phyloP scores from a whole-genome alignment of 2,888 invertebrate species.

The Dexiosoma caninum region DNA sequence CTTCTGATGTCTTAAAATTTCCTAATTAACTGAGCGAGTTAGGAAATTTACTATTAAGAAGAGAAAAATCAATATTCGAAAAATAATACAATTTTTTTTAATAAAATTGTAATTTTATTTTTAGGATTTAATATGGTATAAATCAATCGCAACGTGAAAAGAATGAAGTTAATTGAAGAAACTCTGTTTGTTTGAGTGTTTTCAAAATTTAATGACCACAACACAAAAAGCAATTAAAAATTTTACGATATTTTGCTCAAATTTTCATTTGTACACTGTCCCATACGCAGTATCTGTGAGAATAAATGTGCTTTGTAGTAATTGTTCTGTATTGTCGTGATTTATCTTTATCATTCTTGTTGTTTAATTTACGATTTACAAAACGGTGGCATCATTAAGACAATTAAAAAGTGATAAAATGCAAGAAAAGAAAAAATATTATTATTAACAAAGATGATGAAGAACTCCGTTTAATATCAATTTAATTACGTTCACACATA shows the following conservation, averaged over 20 bases:
- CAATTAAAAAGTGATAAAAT: constrained; percentile 72
- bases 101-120: constrained; percentile 43
- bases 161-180: constrained; percentile 24
- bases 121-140: constrained; percentile 2
- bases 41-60: too few relatives aligned
- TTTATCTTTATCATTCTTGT: constrained; percentile 52
- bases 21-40: too few relatives aligned
- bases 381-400: constrained; percentile 70
- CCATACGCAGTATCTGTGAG: not conserved
- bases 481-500: constrained; percentile 67
- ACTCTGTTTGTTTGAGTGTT: constrained; percentile 5
- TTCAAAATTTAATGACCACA: constrained; percentile 15
- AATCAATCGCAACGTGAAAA: constrained; percentile 20
- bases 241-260: constrained; percentile 22
- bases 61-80: too few relatives aligned
- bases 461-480: constrained; percentile 10
- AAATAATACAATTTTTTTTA: too few relatives aligned
- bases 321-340: constrained; percentile 34
- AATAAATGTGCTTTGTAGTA: not conserved
- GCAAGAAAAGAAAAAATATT: not conserved
- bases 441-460: constrained; percentile 1
- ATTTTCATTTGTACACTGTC: not conserved
- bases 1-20: too few relatives aligned
- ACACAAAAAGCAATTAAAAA: constrained; percentile 42
- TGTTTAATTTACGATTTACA: constrained; percentile 65